Evolutionary conservation across 1,140 invertebrate genomes (phyloP), one percentile per base, ranked within the genome.

Genomic region (Lasioglossum albipes): DNA sequence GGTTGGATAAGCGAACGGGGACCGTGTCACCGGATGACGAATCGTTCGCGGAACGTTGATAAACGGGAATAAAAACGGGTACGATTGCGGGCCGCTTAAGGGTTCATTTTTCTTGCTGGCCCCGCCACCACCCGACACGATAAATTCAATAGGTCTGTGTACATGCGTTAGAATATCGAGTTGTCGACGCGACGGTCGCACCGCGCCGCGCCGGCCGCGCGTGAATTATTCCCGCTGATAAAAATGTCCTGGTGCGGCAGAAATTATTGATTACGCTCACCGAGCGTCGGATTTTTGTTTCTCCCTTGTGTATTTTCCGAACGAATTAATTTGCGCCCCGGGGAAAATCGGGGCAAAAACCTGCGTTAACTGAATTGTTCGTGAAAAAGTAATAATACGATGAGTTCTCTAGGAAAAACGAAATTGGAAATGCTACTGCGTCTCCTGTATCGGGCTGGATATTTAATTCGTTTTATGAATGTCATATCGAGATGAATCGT

Each of bases 191-290:
- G 27, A 27, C 27, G 27, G 4, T 36, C 36, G 36, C 36, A 5
- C 9, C 42, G 42, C 45, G 9, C 0, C 10, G 9, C 45, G 45
- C 22, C 41, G 5, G 5, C 20, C 57, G 10, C 18, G 68, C 27
- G 65, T 54, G 77, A 79, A 79, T 67, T 74, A 74, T 79, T 79
- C 41, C n/a, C 49, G 18, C 36, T 54, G 76, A 79, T 79, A 74
- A 74, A 74, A 71, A 27, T 57, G n/a, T 62, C 54, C 36, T 20
- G 22, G 9, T 10, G 16, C 41, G 64, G 12, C 18, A 20, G 62
- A 77, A 66, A 73, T 73, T 79, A 73, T 73, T 79, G 69, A 79
- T 79, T 62, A 20, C 49, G 5, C 5, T 2, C 16, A 7, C 12
- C 54, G 52, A 1, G 31, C 27, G 20, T 5, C 16, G 59, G 59